These are phyloP conservation scores for Craterocephalus amniculus DNA, from an alignment of 2,797 vertebrate species.

Conservation along the genomic window DNA sequence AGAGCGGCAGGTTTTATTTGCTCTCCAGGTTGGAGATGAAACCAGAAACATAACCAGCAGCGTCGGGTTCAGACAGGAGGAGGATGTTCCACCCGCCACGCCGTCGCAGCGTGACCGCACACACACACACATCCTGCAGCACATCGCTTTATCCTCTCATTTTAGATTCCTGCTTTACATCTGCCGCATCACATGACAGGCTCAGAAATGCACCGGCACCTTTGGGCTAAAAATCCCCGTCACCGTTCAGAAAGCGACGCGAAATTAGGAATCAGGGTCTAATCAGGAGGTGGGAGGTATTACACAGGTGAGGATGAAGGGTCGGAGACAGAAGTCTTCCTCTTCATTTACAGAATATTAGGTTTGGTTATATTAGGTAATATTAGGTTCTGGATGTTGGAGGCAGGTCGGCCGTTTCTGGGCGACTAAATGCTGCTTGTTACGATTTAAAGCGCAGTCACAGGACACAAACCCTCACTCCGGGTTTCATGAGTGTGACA, in stretches of 20 bases:
- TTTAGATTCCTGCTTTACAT: neutral
- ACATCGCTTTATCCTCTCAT: slow-evolving; percentile 4
- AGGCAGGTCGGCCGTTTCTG: too few relatives aligned
- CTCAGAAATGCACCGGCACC: slow-evolving; percentile 30
- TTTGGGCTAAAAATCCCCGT: slow-evolving; percentile 19
- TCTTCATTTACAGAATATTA: too few relatives aligned
- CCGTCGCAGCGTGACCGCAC: slow-evolving; percentile 24
- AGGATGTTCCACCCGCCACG: neutral
- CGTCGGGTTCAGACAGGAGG: too few relatives aligned
- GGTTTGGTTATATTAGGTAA: too few relatives aligned
- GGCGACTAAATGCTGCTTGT: too few relatives aligned
- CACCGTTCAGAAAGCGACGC: slow-evolving; percentile 22
- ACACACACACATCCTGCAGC: slow-evolving; percentile 14
- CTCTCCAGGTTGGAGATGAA: neutral
- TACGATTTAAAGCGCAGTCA: neutral
- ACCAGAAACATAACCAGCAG: neutral
- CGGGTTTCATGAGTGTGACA: slow-evolving; percentile 25
- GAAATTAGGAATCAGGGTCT: slow-evolving; percentile 19
- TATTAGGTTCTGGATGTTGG: neutral
- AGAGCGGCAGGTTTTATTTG: too few relatives aligned
- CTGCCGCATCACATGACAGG: neutral
- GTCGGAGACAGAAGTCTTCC: too few relatives aligned
- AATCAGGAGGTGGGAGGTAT: too few relatives aligned
- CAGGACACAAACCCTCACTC: slow-evolving; percentile 28
- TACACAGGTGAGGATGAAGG: neutral